These are phyloP conservation scores for Xylota sylvarum DNA, from an alignment of 2,888 invertebrate genomes.

Conservation along the genomic window DNA sequence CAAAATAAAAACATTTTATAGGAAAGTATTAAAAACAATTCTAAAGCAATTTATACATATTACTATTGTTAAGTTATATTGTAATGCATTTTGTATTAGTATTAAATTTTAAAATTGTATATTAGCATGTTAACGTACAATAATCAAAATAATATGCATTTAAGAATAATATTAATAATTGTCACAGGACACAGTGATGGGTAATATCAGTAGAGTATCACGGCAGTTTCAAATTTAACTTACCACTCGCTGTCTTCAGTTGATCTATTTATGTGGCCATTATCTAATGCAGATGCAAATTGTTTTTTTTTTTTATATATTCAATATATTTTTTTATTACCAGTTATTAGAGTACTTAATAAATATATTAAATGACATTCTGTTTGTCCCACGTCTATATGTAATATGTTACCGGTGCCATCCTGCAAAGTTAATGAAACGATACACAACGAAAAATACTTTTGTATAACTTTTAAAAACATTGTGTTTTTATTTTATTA, in stretches of 20 bases:
- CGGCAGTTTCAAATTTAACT: background rate
- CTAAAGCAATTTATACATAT: conserved; percentile 40
- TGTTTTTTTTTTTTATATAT: conserved; percentile 36
- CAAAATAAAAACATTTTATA: conserved; percentile 18
- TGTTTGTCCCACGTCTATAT: conserved; percentile 3
- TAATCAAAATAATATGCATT: conserved; percentile 48
- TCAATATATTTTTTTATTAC: conserved; percentile 38
- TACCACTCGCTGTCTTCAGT: background rate
- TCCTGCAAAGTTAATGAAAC: conserved; percentile 46
- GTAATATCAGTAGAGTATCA: background rate
- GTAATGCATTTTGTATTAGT: conserved; percentile 46
- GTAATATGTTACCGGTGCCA: conserved; percentile 58
- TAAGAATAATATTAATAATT: background rate
- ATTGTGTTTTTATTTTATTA: conserved; percentile 17
- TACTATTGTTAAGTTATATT: conserved; percentile 45
- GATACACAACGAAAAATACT: conserved; percentile 59
- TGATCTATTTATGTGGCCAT: conserved; percentile 1
- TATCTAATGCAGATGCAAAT: conserved; percentile 1
- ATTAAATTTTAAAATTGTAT: conserved; percentile 25
- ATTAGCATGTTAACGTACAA: conserved; percentile 57
- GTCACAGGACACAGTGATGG: background rate
- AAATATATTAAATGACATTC: conserved; percentile 21
- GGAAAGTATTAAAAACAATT: conserved; percentile 50
- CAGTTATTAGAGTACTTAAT: conserved; percentile 68
- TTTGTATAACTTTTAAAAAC: conserved; percentile 51